phyloP scores from a whole-genome alignment of 1,140 invertebrate genomes.

The Dolichoris vasculosae region DNA sequence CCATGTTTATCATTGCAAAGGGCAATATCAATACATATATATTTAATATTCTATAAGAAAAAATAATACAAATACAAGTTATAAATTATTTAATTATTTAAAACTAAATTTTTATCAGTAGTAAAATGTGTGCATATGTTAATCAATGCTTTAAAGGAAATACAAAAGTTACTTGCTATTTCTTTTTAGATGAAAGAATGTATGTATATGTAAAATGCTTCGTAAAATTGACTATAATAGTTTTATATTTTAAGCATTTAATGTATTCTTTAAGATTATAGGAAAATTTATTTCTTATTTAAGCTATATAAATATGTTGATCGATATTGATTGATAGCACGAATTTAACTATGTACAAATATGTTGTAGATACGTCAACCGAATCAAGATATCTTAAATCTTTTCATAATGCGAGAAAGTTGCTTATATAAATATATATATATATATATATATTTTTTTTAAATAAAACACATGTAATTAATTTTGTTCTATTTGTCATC shows the following conservation, averaged over 20 bases:
- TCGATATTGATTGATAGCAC: neutral
- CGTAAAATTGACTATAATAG: neutral
- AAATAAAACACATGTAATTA: neutral
- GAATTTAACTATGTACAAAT: constrained; percentile 33
- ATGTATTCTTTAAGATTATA: constrained; percentile 7
- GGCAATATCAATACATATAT: constrained; percentile 19
- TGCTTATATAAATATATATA: neutral
- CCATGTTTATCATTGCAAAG: constrained; percentile 27
- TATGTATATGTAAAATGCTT: constrained; percentile 14
- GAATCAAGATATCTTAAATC: neutral
- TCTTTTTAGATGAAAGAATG: constrained; percentile 1
- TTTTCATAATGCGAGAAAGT: constrained; percentile 12
- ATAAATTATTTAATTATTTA: neutral
- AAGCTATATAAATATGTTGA: neutral
- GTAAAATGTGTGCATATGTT: neutral
- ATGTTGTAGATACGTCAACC: constrained; percentile 13
- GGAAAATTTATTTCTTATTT: constrained; percentile 1
- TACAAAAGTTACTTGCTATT: neutral
- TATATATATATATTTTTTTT: neutral
- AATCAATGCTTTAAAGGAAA: constrained; percentile 20
- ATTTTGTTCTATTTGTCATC: constrained; percentile 21
- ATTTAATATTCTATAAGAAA: constrained; percentile 18
- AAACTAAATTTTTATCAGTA: constrained; percentile 18
- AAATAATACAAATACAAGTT: neutral
- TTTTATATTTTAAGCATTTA: constrained; percentile 45